phyloP scores from a whole-genome alignment of 1,140 invertebrate species.

The Drosophila truncata region DNA sequence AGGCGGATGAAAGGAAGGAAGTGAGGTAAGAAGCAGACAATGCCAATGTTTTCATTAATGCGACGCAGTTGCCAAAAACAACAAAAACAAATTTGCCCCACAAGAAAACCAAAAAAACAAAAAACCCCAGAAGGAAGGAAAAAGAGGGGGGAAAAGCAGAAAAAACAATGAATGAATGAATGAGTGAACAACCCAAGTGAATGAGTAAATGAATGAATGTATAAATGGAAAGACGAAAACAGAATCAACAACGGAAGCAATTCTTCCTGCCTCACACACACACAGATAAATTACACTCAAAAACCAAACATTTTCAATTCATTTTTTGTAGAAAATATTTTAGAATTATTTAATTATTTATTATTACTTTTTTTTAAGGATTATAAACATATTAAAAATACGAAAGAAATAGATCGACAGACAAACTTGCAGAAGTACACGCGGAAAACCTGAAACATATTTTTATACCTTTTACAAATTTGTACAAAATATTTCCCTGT shows the following conservation, averaged over 20 bases:
- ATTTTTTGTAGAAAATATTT: neutral
- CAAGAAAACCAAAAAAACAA: constrained; percentile 27
- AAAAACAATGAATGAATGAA: constrained; percentile 63
- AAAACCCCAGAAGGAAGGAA: constrained; percentile 22
- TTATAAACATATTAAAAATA: no score
- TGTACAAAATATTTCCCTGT: neutral
- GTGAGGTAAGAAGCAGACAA: constrained; percentile 77
- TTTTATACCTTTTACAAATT: no score
- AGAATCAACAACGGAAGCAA: constrained; percentile 78
- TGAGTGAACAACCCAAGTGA: constrained; percentile 63
- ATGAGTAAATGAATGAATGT: constrained; percentile 74
- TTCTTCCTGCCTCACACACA: constrained; percentile 69
- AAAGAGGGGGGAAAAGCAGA: constrained; percentile 14
- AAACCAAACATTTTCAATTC: neutral
- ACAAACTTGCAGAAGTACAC: neutral
- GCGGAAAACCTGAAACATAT: neutral
- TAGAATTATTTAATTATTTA: no score
- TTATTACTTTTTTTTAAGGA: no score
- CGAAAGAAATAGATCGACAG: rapidly evolving
- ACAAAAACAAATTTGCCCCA: constrained; percentile 44
- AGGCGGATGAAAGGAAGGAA: constrained; percentile 72
- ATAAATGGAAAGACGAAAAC: constrained; percentile 72
- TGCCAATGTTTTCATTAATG: constrained; percentile 83
- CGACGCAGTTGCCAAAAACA: constrained; percentile 75
- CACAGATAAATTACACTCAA: neutral